Evolutionary conservation across 2,113 vertebrate genomes (phyloP).

Genomic region (Catagonus wagneri): DNA sequence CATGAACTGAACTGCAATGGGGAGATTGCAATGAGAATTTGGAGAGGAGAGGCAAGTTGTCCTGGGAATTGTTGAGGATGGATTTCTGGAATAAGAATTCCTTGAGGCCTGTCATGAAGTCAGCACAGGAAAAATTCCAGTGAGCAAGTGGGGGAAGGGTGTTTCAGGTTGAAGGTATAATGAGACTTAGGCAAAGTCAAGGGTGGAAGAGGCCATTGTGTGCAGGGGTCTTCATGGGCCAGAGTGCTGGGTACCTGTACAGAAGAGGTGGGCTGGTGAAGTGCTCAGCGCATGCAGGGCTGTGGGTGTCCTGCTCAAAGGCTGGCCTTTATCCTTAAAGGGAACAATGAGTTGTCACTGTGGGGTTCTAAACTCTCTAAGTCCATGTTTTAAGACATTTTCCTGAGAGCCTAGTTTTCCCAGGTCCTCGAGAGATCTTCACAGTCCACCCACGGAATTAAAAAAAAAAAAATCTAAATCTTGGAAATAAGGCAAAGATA

Average conservation of each 20-base stretch:
- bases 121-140: neutral
- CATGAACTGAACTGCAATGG: neutral
- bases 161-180: neutral
- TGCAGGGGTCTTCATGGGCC: neutral
- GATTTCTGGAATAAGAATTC: neutral
- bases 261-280: neutral
- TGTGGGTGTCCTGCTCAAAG: neutral
- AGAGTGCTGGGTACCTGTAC: no score
- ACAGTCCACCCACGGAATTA: neutral
- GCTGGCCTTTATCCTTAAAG: neutral
- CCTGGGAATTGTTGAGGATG: neutral
- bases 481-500: conserved; percentile 19
- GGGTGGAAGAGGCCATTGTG: neutral
- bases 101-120: neutral
- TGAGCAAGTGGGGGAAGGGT: neutral
- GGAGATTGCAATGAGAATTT: neutral
- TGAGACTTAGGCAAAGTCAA: neutral
- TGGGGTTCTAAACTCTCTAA: neutral
- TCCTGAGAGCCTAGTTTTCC: neutral
- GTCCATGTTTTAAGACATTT: neutral
- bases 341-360: neutral
- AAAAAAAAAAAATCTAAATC: neutral
- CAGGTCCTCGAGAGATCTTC: neutral
- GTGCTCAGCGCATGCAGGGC: neutral
- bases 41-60: neutral